A percentile compares a stretch with the other conserved stretches of the same genome.
Conservation (phyloP, 2,113 vertebrate genomes). For the Megalops atlanticus region DNA sequence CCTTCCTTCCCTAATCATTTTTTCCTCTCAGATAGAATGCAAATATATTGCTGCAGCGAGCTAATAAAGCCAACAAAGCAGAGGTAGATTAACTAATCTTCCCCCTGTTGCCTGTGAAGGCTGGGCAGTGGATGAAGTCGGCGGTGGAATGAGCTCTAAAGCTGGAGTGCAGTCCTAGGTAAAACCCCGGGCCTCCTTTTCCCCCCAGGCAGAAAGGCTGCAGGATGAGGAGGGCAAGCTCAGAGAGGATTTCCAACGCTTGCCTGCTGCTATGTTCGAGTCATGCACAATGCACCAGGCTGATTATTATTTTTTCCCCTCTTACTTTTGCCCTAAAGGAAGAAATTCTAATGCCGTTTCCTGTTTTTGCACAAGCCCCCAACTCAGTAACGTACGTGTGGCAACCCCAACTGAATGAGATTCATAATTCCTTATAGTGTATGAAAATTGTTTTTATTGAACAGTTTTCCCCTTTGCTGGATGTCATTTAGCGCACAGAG, state of each 20-base stretch:
- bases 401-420: too few species aligned
- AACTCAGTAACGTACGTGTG: too few species aligned
- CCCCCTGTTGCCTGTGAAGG: background rate
- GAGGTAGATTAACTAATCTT: background rate
- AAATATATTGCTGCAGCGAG: slow-evolving; percentile 16
- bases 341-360: too few species aligned
- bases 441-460: background rate
- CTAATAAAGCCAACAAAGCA: slow-evolving; percentile 7
- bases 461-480: background rate
- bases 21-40: background rate
- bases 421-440: background rate
- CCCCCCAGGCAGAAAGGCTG: too few species aligned
- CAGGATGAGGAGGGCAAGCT: background rate
- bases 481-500: background rate
- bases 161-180: too few species aligned
- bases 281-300: too few species aligned
- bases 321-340: too few species aligned
- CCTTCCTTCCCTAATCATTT: background rate
- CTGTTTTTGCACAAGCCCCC: too few species aligned
- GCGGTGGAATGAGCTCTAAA: background rate
- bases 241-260: background rate
- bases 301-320: background rate
- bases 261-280: too few species aligned
- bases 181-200: too few species aligned
- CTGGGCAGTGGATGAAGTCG: background rate